Conservation (phyloP, 2,888 invertebrate species). For the Andricus quercusramuli region DNA sequence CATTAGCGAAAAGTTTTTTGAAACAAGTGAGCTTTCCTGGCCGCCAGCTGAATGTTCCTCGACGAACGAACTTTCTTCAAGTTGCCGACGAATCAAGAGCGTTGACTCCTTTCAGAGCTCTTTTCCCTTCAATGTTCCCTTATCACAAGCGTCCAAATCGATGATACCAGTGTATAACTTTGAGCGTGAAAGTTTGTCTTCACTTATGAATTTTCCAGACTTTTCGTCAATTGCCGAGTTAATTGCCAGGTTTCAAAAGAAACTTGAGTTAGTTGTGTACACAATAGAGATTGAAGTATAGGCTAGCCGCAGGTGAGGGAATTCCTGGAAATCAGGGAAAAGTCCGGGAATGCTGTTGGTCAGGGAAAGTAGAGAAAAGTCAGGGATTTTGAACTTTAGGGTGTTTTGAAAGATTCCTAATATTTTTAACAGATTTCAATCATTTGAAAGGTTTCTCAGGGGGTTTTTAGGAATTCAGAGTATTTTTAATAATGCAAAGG, state of each 20-base stretch:
- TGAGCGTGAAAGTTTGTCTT: slow-evolving; percentile 13
- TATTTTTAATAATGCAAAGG: too few species aligned
- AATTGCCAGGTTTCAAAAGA: background rate
- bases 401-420: too few species aligned
- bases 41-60: background rate
- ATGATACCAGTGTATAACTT: slow-evolving; percentile 11
- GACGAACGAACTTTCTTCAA: slow-evolving; percentile 13
- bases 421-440: too few species aligned
- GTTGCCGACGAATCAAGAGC: slow-evolving; percentile 13
- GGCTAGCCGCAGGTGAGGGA: too few species aligned
- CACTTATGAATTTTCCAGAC: background rate
- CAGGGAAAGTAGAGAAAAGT: too few species aligned
- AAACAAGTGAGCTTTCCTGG: slow-evolving; percentile 42
- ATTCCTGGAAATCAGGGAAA: too few species aligned
- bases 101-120: background rate
- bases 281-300: too few species aligned
- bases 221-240: background rate
- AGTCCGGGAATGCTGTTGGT: too few species aligned
- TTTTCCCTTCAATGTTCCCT: slow-evolving; percentile 15
- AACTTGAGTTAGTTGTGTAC: too few species aligned
- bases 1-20: slow-evolving; percentile 49
- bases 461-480: too few species aligned
- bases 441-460: too few species aligned
- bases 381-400: too few species aligned
- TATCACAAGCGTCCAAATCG: slow-evolving; percentile 17